Evolutionary conservation across 2,888 invertebrate genomes (phyloP).

Genomic region (Meteorus cinctellus): DNA sequence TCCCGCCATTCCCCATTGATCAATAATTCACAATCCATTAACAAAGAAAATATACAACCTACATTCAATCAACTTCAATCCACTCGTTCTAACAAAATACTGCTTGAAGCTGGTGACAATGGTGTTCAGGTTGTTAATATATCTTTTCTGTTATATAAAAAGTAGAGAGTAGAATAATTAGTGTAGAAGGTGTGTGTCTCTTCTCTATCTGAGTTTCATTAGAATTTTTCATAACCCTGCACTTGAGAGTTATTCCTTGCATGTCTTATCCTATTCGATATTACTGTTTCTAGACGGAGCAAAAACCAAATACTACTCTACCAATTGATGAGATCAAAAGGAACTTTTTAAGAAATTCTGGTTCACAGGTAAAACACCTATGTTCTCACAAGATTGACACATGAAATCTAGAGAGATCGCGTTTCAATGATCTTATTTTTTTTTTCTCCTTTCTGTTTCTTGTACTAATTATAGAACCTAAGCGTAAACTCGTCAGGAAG

Average conservation of each 20-base stretch:
- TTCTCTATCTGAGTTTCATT: too few relatives aligned
- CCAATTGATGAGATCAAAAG: slow-evolving; percentile 66
- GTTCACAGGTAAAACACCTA: slow-evolving; percentile 68
- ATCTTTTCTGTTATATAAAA: not conserved
- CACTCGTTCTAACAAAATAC: slow-evolving; percentile 53
- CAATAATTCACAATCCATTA: slow-evolving; percentile 52
- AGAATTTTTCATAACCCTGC: too few relatives aligned
- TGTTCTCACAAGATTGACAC: slow-evolving; percentile 45
- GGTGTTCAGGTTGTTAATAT: slow-evolving; percentile 53
- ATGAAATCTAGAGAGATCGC: slow-evolving; percentile 40
- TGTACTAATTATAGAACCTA: too few relatives aligned
- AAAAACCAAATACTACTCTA: slow-evolving; percentile 57
- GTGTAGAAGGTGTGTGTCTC: slow-evolving; percentile 64
- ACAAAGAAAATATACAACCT: slow-evolving; percentile 53
- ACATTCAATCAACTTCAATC: slow-evolving; percentile 27
- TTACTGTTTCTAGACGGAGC: slow-evolving; percentile 69
- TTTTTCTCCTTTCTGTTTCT: slow-evolving; percentile 42
- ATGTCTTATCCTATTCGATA: too few relatives aligned
- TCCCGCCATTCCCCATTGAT: slow-evolving; percentile 59
- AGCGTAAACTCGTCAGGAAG: too few relatives aligned
- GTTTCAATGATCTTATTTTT: slow-evolving; percentile 41
- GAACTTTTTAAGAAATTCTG: slow-evolving; percentile 65
- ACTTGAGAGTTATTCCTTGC: too few relatives aligned
- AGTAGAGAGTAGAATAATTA: slow-evolving; percentile 16
- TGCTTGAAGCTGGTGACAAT: slow-evolving; percentile 51